A percentile compares a stretch with the other conserved stretches of the same genome.
Conservation (phyloP, 2,113 vertebrate species). For the Melospiza melodia region DNA sequence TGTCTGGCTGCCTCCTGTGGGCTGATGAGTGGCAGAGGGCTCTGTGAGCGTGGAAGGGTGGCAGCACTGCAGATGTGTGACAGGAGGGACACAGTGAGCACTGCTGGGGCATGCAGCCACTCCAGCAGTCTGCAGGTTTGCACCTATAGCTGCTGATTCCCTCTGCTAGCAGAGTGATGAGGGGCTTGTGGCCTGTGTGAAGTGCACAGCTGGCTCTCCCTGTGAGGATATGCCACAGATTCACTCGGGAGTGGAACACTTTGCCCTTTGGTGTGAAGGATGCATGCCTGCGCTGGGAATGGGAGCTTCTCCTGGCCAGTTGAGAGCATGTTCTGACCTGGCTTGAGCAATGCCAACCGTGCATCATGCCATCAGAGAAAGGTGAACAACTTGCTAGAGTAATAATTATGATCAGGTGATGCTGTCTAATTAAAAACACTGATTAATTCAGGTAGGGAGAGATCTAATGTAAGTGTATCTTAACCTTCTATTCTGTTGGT, state of each 20-base stretch:
- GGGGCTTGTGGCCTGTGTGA: rapidly evolving
- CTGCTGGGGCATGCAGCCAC: neutral
- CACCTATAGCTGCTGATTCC: rapidly evolving
- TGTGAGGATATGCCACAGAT: neutral
- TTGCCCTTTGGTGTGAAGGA: neutral
- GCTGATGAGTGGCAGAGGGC: neutral
- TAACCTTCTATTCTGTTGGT: neutral
- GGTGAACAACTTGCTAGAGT: neutral
- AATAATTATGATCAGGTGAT: neutral
- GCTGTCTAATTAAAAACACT: neutral
- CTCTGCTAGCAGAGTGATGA: neutral
- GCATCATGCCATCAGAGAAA: neutral
- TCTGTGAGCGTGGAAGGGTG: neutral
- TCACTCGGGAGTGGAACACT: rapidly evolving
- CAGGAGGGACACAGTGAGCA: neutral
- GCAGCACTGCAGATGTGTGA: rapidly evolving
- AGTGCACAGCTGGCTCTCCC: neutral
- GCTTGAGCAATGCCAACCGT: neutral
- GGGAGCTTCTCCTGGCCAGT: neutral
- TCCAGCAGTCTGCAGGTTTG: neutral
- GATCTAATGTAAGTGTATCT: neutral
- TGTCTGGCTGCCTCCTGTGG: neutral
- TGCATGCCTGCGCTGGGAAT: rapidly evolving
- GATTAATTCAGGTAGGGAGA: neutral
- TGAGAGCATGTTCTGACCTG: neutral